Conservation (phyloP, 2,797 vertebrate species). For the Echeneis naucrates region DNA sequence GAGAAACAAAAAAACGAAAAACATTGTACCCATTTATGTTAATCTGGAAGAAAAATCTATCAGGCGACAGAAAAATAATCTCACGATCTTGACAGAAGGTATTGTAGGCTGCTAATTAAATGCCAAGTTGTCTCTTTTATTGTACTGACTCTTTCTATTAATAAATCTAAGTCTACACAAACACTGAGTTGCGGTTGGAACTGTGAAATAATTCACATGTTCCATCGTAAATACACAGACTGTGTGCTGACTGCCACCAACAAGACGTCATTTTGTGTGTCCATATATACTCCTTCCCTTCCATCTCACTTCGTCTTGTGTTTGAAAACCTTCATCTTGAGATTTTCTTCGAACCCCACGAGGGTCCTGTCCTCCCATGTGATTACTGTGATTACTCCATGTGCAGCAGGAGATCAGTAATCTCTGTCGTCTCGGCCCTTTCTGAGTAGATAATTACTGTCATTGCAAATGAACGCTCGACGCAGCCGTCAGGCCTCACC, state of each 20-base stretch:
- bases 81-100: neutral
- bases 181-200: conserved; percentile 1
- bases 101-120: neutral
- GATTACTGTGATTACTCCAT: neutral
- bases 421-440: neutral
- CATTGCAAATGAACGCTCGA: neutral
- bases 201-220: conserved; percentile 4
- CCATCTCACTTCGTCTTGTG: conserved; percentile 16
- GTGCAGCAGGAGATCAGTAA: neutral
- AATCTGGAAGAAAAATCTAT: neutral
- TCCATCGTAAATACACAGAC: conserved; percentile 33
- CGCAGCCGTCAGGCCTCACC: neutral
- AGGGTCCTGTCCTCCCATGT: neutral
- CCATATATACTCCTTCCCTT: no score
- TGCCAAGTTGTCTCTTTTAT: neutral
- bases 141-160: neutral
- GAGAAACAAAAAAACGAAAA: no score
- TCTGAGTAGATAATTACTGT: neutral
- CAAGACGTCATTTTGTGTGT: no score
- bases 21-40: neutral
- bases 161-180: neutral
- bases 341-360: neutral
- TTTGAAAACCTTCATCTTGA: conserved; percentile 16
- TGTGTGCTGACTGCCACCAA: neutral
- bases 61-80: neutral